These are phyloP conservation scores for Acanthosoma haemorrhoidale DNA, from an alignment of 2,888 invertebrate species.

Conservation along the genomic window DNA sequence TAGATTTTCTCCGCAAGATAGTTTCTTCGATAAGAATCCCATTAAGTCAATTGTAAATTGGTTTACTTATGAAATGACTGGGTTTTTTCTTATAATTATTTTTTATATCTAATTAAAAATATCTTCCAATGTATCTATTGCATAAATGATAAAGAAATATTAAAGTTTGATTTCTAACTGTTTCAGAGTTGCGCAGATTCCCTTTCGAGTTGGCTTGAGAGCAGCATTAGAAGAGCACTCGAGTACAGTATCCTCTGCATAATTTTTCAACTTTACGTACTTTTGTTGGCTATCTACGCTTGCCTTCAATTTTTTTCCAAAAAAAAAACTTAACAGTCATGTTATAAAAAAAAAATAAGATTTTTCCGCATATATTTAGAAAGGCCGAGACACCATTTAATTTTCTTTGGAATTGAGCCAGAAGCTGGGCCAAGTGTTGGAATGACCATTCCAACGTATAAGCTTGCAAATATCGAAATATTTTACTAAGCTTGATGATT, in stretches of 20 bases:
- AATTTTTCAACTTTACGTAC: not conserved
- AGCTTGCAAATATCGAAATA: too few species aligned
- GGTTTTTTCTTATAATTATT: not conserved
- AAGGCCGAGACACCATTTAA: not conserved
- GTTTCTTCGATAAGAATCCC: too few species aligned
- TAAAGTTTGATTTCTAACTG: not conserved
- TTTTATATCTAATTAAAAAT: not conserved
- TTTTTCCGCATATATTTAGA: not conserved
- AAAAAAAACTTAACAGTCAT: not conserved
- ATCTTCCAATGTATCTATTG: too few species aligned
- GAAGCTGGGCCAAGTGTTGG: not conserved
- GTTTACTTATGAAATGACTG: too few species aligned
- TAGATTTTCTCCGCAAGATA: too few species aligned
- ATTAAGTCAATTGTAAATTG: too few species aligned
- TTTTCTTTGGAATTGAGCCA: not conserved
- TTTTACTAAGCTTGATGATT: too few species aligned
- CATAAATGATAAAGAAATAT: not conserved
- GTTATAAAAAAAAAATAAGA: not conserved
- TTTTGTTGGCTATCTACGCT: not conserved
- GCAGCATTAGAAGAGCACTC: not conserved
- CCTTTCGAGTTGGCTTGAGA: not conserved
- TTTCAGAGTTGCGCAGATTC: not conserved
- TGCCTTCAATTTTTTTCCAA: constrained; percentile 6
- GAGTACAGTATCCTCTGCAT: not conserved
- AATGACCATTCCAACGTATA: not conserved